A percentile compares a stretch with the other conserved stretches of the same genome.
phyloP scores from a whole-genome alignment of 1,140 invertebrate species.

The Drosophila baimaii region DNA sequence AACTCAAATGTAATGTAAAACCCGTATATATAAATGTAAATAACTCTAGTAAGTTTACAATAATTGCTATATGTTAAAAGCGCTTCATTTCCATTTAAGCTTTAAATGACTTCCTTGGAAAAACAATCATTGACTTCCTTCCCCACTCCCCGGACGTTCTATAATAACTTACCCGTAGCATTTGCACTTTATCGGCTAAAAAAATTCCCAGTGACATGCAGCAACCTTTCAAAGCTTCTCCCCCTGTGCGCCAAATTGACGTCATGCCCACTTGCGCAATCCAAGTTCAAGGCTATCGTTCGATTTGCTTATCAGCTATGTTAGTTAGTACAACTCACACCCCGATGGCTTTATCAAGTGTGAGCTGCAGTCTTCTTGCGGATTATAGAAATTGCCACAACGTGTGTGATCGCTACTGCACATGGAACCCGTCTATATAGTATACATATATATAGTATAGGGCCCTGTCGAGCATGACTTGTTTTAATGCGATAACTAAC shows the following conservation, averaged over 20 bases:
- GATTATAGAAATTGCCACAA: constrained; percentile 18
- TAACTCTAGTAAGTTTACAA: not conserved
- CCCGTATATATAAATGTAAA: not conserved
- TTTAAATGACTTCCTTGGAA: not conserved
- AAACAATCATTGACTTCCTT: not conserved
- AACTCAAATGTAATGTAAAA: not conserved
- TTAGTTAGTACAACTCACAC: not conserved
- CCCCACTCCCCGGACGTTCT: no score
- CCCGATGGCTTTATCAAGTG: constrained; percentile 26
- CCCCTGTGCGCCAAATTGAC: constrained; percentile 9
- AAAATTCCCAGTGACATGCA: constrained; percentile 9
- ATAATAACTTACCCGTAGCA: not conserved
- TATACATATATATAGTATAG: constrained; percentile 6
- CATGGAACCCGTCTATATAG: not conserved
- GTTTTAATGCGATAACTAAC: constrained; percentile 7
- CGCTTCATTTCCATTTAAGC: not conserved
- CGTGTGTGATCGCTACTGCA: not conserved
- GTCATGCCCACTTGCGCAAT: constrained; percentile 31
- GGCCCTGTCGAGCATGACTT: not conserved
- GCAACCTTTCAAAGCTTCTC: not conserved
- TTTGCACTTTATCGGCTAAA: constrained; percentile 5
- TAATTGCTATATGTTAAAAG: not conserved
- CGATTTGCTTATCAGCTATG: constrained; percentile 41
- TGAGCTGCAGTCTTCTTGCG: constrained; percentile 21
- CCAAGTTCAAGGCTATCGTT: constrained; percentile 39